A percentile compares a stretch with the other conserved stretches of the same genome.
Conservation (phyloP, 2,113 vertebrate genomes). For the Solea solea region DNA sequence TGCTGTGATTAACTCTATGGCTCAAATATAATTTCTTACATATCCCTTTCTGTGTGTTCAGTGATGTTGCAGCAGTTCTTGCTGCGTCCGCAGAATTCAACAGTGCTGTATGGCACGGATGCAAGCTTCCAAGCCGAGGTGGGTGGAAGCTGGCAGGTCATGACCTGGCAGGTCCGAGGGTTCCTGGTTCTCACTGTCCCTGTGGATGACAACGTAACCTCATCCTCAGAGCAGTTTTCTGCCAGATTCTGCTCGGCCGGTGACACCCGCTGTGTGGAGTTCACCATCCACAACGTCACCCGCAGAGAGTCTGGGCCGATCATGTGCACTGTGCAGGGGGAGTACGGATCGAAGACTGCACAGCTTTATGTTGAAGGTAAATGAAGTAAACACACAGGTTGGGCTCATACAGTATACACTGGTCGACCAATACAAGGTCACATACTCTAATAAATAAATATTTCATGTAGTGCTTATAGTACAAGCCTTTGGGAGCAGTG, state of each 20-base stretch:
- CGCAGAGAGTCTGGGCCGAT: conserved; percentile 30
- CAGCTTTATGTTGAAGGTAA: conserved; percentile 75
- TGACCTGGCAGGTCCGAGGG: conserved; percentile 49
- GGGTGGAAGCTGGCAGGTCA: not conserved
- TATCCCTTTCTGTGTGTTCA: conserved; percentile 11
- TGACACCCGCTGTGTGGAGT: conserved; percentile 53
- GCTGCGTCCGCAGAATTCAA: conserved; percentile 53
- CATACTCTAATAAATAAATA: too few species aligned
- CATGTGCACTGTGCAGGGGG: conserved; percentile 56
- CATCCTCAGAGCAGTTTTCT: not conserved
- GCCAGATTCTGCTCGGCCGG: conserved; percentile 43
- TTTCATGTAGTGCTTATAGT: too few species aligned
- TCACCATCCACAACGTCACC: conserved; percentile 58
- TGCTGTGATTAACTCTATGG: not conserved
- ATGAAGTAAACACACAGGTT: not conserved
- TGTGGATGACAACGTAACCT: accelerated
- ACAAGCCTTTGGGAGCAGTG: too few species aligned
- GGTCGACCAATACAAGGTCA: too few species aligned
- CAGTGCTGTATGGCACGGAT: conserved; percentile 48
- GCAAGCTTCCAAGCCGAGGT: conserved; percentile 68
- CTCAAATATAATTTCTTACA: not conserved
- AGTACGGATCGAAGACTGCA: conserved; percentile 2
- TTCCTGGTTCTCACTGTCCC: conserved; percentile 17
- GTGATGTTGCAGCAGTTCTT: conserved; percentile 29
- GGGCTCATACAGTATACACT: not conserved